phyloP scores from a whole-genome alignment of 2,797 vertebrate species.

The Microhierax caerulescens region DNA sequence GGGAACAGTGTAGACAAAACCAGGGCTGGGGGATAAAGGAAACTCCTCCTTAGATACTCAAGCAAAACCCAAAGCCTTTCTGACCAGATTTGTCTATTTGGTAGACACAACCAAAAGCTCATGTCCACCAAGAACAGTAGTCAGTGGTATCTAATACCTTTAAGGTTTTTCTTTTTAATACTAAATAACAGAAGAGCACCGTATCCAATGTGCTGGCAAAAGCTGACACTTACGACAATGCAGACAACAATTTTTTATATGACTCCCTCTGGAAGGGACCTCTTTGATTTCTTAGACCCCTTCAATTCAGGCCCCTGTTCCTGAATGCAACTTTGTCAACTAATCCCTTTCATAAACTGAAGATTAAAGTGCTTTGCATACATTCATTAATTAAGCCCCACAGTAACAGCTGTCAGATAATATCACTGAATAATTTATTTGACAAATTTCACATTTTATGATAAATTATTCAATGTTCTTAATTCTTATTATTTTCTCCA shows the following conservation, averaged over 20 bases:
- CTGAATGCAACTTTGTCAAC: background rate
- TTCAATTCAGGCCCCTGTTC: background rate
- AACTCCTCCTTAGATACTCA: background rate
- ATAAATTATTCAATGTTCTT: constrained; percentile 50
- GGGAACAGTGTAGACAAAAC: background rate
- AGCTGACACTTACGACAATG: background rate
- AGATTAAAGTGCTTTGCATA: constrained; percentile 36
- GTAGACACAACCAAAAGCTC: background rate
- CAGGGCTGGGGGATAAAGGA: background rate
- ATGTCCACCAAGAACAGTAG: background rate
- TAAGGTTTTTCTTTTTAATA: background rate
- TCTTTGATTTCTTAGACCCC: background rate
- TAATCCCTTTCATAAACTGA: background rate
- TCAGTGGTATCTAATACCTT: background rate
- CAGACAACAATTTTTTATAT: background rate
- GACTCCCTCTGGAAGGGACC: background rate
- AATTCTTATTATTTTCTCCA: constrained; percentile 50
- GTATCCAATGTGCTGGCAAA: background rate
- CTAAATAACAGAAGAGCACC: background rate
- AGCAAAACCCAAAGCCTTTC: background rate
- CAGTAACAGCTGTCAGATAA: constrained; percentile 57
- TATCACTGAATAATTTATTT: constrained; percentile 64
- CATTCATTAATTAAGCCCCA: constrained; percentile 47
- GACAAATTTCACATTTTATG: constrained; percentile 46
- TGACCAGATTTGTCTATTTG: background rate